phyloP scores from a whole-genome alignment of 64 coral and sea anemone genomes.

The Montipora foliosa region DNA sequence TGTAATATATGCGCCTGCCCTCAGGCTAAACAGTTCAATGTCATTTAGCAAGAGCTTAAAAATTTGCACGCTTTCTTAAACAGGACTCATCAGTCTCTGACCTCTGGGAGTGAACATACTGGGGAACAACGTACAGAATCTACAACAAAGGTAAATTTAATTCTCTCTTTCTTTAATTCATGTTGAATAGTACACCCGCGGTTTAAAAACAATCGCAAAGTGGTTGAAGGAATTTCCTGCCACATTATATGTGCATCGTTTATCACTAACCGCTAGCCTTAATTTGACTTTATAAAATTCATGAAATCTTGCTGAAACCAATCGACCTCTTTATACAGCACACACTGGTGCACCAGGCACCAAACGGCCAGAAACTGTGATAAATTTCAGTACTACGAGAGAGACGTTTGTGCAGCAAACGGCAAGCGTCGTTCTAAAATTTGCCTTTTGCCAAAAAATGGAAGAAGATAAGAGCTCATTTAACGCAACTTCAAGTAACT shows the following conservation, averaged over 20 bases:
- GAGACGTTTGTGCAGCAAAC: too few species aligned
- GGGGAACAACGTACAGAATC: not conserved
- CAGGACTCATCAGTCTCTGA: not conserved
- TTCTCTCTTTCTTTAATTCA: not conserved
- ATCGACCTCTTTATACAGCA: too few species aligned
- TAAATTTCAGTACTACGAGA: too few species aligned
- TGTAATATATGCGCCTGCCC: not conserved
- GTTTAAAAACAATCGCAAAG: not conserved
- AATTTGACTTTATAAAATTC: not conserved
- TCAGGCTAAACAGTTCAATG: slow-evolving; percentile 7
- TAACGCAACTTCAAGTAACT: too few species aligned
- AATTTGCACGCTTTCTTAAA: not conserved
- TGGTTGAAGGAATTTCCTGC: not conserved
- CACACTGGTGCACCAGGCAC: too few species aligned
- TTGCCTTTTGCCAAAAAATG: too few species aligned
- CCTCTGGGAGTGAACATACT: slow-evolving; percentile 5
- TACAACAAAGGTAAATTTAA: not conserved
- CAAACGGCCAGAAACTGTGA: too few species aligned
- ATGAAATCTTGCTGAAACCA: not conserved
- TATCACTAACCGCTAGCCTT: not conserved
- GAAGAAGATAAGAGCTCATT: too few species aligned
- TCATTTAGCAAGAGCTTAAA: not conserved
- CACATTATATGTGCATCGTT: not conserved
- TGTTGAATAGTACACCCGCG: not conserved
- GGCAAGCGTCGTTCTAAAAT: too few species aligned